Evolutionary conservation across 2,113 vertebrate species (phyloP), one percentile per base, ranked within the genome.

Genomic region (Hydrolagus affinis): DNA sequence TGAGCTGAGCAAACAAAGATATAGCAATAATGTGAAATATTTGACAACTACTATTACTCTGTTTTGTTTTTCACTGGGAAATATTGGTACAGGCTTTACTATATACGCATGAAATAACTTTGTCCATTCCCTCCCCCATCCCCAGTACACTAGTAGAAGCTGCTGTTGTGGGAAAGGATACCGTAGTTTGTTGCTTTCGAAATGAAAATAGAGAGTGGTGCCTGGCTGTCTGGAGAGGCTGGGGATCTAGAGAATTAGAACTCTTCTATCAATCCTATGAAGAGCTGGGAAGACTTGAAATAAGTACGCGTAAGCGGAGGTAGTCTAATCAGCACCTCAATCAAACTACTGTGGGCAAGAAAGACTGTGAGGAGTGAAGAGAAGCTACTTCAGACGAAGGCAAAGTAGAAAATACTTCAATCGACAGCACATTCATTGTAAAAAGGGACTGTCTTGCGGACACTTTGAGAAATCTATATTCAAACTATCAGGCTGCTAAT

Each of bases 181-280:
- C 93, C 0, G 96, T 98, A 59, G 96, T 96, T 80, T 99, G 97
- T 70, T 95, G 95, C 93, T 96, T 97, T 86, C 91, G 88, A 86
- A 94, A 93, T 0, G 93, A 95, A 86, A 91, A 90, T 89, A 89
- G 0, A 15, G 95, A 95, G 89, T 96, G 95, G 95, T 93, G 94
- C 92, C 94, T 99, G 89, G 95, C 96, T 88, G 95, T 97, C 90
- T 98, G 97, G 97, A 94, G 96, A 89, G 94, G 94, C 91, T 99
- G 97, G 97, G 95, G 96, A 11, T 85, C 91, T 89, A 88, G 87
- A 8, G 96, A 98, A 87, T 96, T 99, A 86, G 94, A 96, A 85
- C 70, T 95, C 89, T 98, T 99, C 94, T 97, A 98, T 94, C 95
- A 93, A 89, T 94, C 95, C 86, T 97, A 95, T 0, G 97, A 99